A percentile compares a stretch with the other conserved stretches of the same genome.
Conservation (phyloP, 2,888 invertebrate species). For the Boloria selene region DNA sequence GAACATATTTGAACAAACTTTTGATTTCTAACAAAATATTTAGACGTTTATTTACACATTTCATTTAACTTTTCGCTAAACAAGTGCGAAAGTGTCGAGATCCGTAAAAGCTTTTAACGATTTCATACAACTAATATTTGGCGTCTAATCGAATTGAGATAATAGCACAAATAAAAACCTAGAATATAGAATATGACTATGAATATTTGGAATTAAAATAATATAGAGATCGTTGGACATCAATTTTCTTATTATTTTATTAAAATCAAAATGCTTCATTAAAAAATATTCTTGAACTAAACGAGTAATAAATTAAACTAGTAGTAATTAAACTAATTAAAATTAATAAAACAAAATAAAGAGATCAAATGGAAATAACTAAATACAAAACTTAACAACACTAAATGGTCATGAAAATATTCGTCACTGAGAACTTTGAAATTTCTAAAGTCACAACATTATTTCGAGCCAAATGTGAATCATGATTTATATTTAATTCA, state of each 20-base stretch:
- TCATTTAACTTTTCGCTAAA: constrained; percentile 21
- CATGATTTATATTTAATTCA: constrained; percentile 3
- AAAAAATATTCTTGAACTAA: constrained; percentile 43
- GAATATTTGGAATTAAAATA: constrained; percentile 77
- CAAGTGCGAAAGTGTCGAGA: not conserved
- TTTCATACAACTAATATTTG: constrained; percentile 72
- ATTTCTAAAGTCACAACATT: constrained; percentile 15
- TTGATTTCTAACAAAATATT: constrained; percentile 55
- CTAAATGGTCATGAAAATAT: constrained; percentile 50
- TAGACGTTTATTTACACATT: constrained; percentile 37
- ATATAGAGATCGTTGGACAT: constrained; percentile 71
- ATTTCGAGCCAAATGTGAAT: not conserved
- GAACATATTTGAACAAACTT: constrained; percentile 56
- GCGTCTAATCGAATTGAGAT: constrained; percentile 64
- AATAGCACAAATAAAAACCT: constrained; percentile 42
- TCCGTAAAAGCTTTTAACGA: constrained; percentile 19
- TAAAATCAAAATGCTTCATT: constrained; percentile 52
- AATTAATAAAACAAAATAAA: constrained; percentile 71
- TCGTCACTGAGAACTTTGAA: constrained; percentile 24
- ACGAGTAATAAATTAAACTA: constrained; percentile 72
- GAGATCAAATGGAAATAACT: constrained; percentile 78
- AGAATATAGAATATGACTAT: constrained; percentile 68
- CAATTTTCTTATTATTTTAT: constrained; percentile 49
- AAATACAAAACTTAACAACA: constrained; percentile 74
- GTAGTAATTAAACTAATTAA: constrained; percentile 59